Percentiles rank a stretch among this genome's conserved stretches.
phyloP scores from a whole-genome alignment of 2,888 invertebrate species.

The Esperia sulphurella region DNA sequence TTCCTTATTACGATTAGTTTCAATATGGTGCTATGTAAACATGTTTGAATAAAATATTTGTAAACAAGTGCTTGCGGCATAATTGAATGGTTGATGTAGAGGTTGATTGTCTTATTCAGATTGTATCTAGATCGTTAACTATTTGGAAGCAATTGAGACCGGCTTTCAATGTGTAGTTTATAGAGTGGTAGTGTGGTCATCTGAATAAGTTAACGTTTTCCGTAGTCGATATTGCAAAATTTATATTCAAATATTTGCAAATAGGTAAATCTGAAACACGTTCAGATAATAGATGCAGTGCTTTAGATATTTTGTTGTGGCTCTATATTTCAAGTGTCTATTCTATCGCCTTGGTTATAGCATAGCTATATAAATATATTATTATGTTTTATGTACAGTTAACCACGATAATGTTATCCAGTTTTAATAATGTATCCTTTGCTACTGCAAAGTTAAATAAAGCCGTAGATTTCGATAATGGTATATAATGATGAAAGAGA shows the following conservation, averaged over 20 bases:
- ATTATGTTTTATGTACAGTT: too few relatives aligned
- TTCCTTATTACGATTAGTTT: conserved; percentile 19
- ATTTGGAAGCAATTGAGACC: conserved; percentile 54
- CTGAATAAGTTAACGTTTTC: conserved; percentile 25
- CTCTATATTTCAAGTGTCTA: conserved; percentile 13
- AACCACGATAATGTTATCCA: too few relatives aligned
- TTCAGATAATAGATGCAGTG: conserved; percentile 34
- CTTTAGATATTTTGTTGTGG: conserved; percentile 30
- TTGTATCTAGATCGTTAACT: conserved; percentile 51
- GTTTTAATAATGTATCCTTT: too few relatives aligned
- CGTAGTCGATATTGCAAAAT: conserved; percentile 42
- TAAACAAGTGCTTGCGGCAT: conserved; percentile 45
- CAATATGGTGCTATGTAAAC: conserved; percentile 15
- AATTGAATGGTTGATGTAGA: conserved; percentile 46
- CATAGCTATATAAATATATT: too few relatives aligned
- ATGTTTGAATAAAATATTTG: conserved; percentile 43
- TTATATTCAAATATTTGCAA: conserved; percentile 56
- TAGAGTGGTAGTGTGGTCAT: conserved; percentile 21
- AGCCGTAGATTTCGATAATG: too few relatives aligned
- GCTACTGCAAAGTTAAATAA: too few relatives aligned
- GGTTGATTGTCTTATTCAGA: conserved; percentile 40
- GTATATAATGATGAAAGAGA: too few relatives aligned
- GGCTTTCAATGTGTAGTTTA: conserved; percentile 46
- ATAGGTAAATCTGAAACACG: conserved; percentile 46
- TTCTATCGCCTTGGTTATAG: neutral